phyloP scores from a whole-genome alignment of 2,113 vertebrate species.

The Ictalurus punctatus region DNA sequence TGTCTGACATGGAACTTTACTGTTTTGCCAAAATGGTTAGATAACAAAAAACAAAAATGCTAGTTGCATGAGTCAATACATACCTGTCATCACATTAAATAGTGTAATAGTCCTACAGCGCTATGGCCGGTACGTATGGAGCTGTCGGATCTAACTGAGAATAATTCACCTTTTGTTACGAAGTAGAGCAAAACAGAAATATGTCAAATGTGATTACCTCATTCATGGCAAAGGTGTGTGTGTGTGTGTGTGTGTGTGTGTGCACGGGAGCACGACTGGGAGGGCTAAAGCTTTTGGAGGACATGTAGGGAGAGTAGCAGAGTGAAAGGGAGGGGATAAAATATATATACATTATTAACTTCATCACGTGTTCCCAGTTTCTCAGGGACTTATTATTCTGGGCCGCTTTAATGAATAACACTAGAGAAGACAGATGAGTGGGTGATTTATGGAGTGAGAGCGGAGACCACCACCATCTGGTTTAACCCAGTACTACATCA shows the following conservation, averaged over 20 bases:
- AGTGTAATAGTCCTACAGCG: slow-evolving; percentile 60
- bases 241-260: slow-evolving; percentile 42
- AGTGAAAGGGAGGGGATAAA: slow-evolving; percentile 21
- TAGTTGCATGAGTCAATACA: slow-evolving; percentile 26
- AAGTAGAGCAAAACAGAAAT: slow-evolving; percentile 67
- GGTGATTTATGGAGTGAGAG: slow-evolving; percentile 75
- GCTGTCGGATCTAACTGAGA: slow-evolving; percentile 65
- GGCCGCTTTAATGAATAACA: slow-evolving; percentile 80
- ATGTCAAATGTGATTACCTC: slow-evolving; percentile 58
- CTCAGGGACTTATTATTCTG: slow-evolving; percentile 82
- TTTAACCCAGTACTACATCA: slow-evolving; percentile 65
- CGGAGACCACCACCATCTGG: slow-evolving; percentile 77
- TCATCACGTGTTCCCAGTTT: slow-evolving; percentile 80
- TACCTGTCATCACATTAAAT: slow-evolving; percentile 56
- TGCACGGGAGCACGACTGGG: slow-evolving; percentile 9
- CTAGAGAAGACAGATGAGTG: slow-evolving; percentile 66
- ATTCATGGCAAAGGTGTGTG: slow-evolving; percentile 62
- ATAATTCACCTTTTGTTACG: slow-evolving; percentile 63
- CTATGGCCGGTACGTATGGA: slow-evolving; percentile 52
- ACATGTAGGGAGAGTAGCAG: slow-evolving; percentile 45
- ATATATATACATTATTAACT: slow-evolving; percentile 81
- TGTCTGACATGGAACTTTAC: slow-evolving; percentile 14
- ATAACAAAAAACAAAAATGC: background rate
- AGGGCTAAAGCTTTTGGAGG: slow-evolving; percentile 53
- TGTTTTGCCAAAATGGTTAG: slow-evolving; percentile 22